Percentiles rank a stretch among this genome's conserved stretches.
phyloP scores from a whole-genome alignment of 2,888 invertebrate genomes.

The Blera fallax region DNA sequence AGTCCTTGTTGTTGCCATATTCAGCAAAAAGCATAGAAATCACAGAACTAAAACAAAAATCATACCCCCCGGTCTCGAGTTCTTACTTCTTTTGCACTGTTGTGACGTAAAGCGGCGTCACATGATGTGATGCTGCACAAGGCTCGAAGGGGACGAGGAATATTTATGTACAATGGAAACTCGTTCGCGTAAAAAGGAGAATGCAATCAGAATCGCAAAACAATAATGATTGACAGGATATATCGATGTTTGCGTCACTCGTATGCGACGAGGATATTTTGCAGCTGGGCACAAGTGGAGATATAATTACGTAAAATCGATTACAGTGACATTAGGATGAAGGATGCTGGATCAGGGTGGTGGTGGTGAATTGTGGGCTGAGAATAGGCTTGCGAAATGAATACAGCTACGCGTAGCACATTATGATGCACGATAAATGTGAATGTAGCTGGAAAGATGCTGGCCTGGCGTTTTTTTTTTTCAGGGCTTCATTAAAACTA shows the following conservation, averaged over 20 bases:
- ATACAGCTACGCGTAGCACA: background rate
- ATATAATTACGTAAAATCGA: slow-evolving; percentile 81
- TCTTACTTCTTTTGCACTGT: slow-evolving; percentile 34
- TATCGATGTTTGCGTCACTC: slow-evolving; percentile 65
- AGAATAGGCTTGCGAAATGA: background rate
- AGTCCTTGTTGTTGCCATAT: slow-evolving; percentile 69
- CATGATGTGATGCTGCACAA: background rate
- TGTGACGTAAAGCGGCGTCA: slow-evolving; percentile 66
- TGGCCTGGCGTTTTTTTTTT: background rate
- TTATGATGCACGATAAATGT: background rate
- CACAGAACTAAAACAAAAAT: slow-evolving; percentile 18
- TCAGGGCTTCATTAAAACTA: no score
- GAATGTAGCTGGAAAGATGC: background rate
- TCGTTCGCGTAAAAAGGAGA: slow-evolving; percentile 33
- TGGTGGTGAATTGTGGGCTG: background rate
- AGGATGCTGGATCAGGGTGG: background rate
- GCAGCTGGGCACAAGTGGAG: slow-evolving; percentile 60
- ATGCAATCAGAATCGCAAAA: slow-evolving; percentile 71
- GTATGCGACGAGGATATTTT: slow-evolving; percentile 9
- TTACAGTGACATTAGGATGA: slow-evolving; percentile 76
- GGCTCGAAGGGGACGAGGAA: background rate
- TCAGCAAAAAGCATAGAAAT: slow-evolving; percentile 59
- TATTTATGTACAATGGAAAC: slow-evolving; percentile 37
- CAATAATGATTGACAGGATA: slow-evolving; percentile 72
- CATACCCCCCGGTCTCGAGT: slow-evolving; percentile 9